These are phyloP conservation scores for Actinia equina DNA, from an alignment of 64 coral and sea anemone genomes.

Conservation along the genomic window DNA sequence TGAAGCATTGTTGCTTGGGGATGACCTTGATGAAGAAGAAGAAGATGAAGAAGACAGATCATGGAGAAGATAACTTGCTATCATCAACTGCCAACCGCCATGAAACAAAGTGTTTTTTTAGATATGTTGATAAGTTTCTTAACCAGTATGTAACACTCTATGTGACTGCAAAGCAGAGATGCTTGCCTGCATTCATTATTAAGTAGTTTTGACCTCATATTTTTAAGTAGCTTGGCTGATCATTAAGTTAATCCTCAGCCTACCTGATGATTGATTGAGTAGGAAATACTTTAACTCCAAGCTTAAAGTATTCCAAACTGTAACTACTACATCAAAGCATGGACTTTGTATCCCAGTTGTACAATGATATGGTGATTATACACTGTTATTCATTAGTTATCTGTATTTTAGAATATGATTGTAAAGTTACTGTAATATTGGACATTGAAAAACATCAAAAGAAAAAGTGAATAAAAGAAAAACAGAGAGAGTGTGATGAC, in stretches of 20 bases:
- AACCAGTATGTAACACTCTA: not conserved
- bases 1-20: constrained; percentile 45
- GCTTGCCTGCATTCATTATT: not conserved
- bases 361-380: too few relatives aligned
- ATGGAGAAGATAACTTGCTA: constrained; percentile 49
- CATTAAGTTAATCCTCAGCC: too few relatives aligned
- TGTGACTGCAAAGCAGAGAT: not conserved
- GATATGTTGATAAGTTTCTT: not conserved
- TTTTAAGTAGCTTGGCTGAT: too few relatives aligned
- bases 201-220: too few relatives aligned
- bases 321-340: too few relatives aligned
- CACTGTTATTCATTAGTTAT: not conserved
- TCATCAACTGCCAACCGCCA: not conserved
- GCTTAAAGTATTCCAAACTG: too few relatives aligned
- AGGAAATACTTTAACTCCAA: too few relatives aligned
- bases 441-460: constrained; percentile 25
- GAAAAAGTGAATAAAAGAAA: constrained; percentile 1
- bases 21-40: constrained; percentile 70
- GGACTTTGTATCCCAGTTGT: too few relatives aligned
- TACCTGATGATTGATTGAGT: too few relatives aligned
- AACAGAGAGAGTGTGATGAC: constrained; percentile 17
- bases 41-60: constrained; percentile 65
- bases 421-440: constrained; percentile 9
- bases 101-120: not conserved
- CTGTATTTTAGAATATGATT: constrained; percentile 9